Evolutionary conservation across 2,888 invertebrate species (phyloP), one percentile per base, ranked within the genome.

Genomic region (Exephanes ischioxanthus): DNA sequence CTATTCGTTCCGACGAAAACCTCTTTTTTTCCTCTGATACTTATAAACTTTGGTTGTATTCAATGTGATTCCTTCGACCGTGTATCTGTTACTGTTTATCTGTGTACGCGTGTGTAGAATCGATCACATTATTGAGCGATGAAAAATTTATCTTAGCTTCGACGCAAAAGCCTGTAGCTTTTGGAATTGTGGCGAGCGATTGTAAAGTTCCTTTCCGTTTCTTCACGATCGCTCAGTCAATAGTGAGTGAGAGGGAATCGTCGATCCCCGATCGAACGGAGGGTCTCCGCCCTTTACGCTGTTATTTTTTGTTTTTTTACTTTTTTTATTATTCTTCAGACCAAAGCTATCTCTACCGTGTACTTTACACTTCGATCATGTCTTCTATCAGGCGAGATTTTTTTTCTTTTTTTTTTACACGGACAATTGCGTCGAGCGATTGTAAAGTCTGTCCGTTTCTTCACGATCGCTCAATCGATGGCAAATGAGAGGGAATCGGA

Each of bases 301-400:
- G 7, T 33, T 33, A 33, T 33, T 3, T 16, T 48, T 48, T 0
- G 19, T 53, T 53, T 53, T 53, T 53, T 19, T 7, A 14, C 22
- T 61, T 61, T 61, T 30, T 14, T 30, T 45, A 16, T 61, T 55
- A 19, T 53, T 9, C 19, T 53, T 55, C 22, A 22, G 22, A 55
- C 19, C 55, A 55, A 55, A 55, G 55, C 9, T 55, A 22, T 61
- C 26, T 3, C 61, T 58, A 22, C 22, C 14, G 3, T 61, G 30
- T 61, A 30, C 6, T 71, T 63, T 71, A 41, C 51, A 79, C 71
- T 79, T 66, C 51, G 53, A 79, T 63, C 45, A 16, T 61, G 19
- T 41, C 41, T 41, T 41, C 41, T 41, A 41, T 3, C 2, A 41
- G 11, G 11, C 0, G 41, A 37, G 5, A 30, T 77, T 77, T 61